Evolutionary conservation across 1,140 invertebrate genomes (phyloP).

Genomic region (Tetramorium parvispinum): DNA sequence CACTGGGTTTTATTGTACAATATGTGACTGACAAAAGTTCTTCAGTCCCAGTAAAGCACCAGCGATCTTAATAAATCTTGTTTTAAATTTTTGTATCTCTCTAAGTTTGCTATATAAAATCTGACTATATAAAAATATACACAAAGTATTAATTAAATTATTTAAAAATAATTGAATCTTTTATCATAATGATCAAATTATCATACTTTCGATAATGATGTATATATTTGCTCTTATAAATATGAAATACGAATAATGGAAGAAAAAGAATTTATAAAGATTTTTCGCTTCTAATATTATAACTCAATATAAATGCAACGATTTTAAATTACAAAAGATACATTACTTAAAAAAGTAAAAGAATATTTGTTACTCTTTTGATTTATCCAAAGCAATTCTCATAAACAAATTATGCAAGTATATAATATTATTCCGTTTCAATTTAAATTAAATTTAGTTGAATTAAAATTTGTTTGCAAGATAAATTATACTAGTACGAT

Average conservation of each 20-base stretch:
- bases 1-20: conserved; percentile 76
- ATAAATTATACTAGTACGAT: neutral
- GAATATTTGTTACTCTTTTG: conserved; percentile 8
- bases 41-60: conserved; percentile 48
- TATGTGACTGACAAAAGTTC: conserved; percentile 65
- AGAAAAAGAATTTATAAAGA: neutral
- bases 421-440: neutral
- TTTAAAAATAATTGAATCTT: neutral
- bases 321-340: neutral
- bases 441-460: neutral
- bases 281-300: neutral
- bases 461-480: neutral
- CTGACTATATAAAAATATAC: neutral
- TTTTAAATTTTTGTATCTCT: conserved; percentile 16
- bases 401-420: neutral
- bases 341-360: neutral
- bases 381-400: neutral
- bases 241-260: neutral
- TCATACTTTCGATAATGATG: neutral
- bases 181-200: neutral
- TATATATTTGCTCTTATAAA: conserved; percentile 10
- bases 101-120: neutral
- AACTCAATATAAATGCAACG: neutral
- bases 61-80: conserved; percentile 19
- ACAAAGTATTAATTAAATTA: neutral